Conservation (phyloP, 1,140 invertebrate genomes). For the Pseudomyrmex sp. region DNA sequence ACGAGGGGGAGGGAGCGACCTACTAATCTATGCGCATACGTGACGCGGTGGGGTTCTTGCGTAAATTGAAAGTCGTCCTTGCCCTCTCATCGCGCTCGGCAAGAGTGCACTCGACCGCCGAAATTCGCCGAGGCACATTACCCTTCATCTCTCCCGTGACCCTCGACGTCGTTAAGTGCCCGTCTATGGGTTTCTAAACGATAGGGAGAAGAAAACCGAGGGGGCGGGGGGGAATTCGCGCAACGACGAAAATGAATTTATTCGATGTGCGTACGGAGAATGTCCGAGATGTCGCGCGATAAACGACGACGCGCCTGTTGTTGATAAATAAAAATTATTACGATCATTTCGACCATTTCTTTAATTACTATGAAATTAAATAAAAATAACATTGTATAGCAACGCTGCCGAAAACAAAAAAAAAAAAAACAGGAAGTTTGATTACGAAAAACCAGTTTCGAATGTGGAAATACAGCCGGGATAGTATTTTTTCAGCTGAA, state of each 20-base stretch:
- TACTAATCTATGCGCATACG: slow-evolving; percentile 71
- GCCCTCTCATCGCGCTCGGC: slow-evolving; percentile 52
- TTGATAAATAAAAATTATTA: not conserved
- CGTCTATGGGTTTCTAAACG: slow-evolving; percentile 49
- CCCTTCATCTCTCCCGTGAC: slow-evolving; percentile 48
- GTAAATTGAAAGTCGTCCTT: slow-evolving; percentile 56
- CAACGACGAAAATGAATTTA: not conserved
- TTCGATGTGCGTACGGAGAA: not conserved
- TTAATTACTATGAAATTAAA: not conserved
- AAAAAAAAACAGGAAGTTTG: too few relatives aligned
- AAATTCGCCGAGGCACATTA: slow-evolving; percentile 53
- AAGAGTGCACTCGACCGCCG: slow-evolving; percentile 51
- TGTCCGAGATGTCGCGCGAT: too few relatives aligned
- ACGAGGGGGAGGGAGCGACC: slow-evolving; percentile 8
- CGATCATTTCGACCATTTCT: not conserved
- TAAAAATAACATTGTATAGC: too few relatives aligned
- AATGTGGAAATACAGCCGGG: too few relatives aligned
- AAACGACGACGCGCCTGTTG: too few relatives aligned
- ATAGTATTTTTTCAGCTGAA: too few relatives aligned
- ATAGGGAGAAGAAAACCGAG: slow-evolving; percentile 6
- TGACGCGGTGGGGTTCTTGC: slow-evolving; percentile 52
- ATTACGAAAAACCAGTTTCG: too few relatives aligned
- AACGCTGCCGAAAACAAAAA: too few relatives aligned
- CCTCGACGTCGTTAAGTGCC: slow-evolving; percentile 24
- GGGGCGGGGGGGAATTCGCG: too few relatives aligned